Evolutionary conservation across 2,888 invertebrate species (phyloP).

Genomic region (Chaitophorus viminalis): DNA sequence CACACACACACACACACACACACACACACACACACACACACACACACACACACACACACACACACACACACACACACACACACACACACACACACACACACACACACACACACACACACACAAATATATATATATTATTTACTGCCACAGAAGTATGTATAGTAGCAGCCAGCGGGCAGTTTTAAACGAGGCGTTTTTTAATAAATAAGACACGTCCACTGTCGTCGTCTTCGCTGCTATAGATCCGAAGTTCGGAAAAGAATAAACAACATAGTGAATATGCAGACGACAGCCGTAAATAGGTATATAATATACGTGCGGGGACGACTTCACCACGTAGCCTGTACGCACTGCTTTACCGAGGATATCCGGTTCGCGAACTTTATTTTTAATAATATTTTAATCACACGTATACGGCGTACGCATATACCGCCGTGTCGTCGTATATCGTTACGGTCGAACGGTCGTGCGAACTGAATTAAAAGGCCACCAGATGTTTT

Average conservation of each 20-base stretch:
- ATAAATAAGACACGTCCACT: not conserved
- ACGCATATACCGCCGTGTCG: not conserved
- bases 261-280: not conserved
- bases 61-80: too few relatives aligned
- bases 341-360: not conserved
- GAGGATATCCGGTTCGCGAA: not conserved
- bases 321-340: too few relatives aligned
- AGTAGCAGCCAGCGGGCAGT: not conserved
- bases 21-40: too few relatives aligned
- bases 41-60: too few relatives aligned
- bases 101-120: too few relatives aligned
- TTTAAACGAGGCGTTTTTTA: constrained; percentile 29
- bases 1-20: too few relatives aligned
- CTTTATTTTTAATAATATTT: not conserved
- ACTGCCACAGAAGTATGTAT: not conserved
- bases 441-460: constrained; percentile 16
- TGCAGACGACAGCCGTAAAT: not conserved
- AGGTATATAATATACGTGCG: too few relatives aligned
- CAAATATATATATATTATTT: too few relatives aligned
- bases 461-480: constrained; percentile 43
- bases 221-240: not conserved
- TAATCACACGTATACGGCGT: not conserved
- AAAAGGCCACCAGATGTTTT: constrained; percentile 57
- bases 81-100: too few relatives aligned
- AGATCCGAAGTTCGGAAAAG: not conserved